Evolutionary conservation across 2,113 vertebrate species (phyloP).

Genomic region (Pogonocichla stellata): DNA sequence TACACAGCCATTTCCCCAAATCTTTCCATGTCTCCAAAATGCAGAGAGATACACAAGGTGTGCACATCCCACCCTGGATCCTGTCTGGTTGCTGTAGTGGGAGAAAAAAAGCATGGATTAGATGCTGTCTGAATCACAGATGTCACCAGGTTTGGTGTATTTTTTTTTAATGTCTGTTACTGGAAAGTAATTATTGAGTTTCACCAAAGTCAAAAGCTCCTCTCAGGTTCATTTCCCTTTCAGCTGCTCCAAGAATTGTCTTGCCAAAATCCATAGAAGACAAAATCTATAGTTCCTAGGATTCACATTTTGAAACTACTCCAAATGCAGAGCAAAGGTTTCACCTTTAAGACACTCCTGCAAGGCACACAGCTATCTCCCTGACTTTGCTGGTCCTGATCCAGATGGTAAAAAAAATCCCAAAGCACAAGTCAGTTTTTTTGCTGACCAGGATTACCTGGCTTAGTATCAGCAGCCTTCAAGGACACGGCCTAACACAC

Average conservation of each 20-base stretch:
- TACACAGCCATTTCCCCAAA: not conserved
- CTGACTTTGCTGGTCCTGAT: not conserved
- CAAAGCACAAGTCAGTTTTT: not conserved
- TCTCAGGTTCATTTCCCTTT: not conserved
- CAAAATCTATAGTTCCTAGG: not conserved
- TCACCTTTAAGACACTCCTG: not conserved
- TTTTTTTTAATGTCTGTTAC: not conserved
- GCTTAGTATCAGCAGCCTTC: not conserved
- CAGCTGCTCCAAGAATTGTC: not conserved
- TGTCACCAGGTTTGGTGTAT: not conserved
- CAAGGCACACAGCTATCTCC: not conserved
- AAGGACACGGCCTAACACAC: not conserved
- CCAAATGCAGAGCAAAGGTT: not conserved
- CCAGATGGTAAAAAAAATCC: not conserved
- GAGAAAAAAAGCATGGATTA: not conserved
- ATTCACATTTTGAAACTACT: not conserved
- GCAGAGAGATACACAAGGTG: not conserved
- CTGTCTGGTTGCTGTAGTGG: not conserved
- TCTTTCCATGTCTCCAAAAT: accelerated
- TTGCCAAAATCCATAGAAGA: not conserved
- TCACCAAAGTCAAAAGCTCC: not conserved
- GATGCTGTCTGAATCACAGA: not conserved
- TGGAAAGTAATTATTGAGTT: not conserved
- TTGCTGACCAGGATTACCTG: not conserved
- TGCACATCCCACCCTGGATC: not conserved